phyloP scores from a whole-genome alignment of 2,113 vertebrate species.

The Cottus gobio region DNA sequence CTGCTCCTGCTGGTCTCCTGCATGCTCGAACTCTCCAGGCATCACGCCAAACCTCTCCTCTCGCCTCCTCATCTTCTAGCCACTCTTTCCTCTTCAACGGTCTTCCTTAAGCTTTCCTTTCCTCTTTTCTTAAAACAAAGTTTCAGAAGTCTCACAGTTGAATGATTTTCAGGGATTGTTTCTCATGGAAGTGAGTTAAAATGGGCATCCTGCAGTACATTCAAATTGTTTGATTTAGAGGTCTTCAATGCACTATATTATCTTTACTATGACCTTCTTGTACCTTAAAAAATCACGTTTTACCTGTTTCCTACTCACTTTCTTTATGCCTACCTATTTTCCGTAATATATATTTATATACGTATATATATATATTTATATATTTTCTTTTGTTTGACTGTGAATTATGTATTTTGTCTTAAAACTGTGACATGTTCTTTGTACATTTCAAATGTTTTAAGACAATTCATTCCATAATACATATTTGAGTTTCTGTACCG shows the following conservation, averaged over 20 bases:
- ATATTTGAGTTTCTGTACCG: background rate
- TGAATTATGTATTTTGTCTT: background rate
- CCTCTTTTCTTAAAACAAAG: background rate
- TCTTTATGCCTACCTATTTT: background rate
- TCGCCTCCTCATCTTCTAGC: constrained; percentile 51
- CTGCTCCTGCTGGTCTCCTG: constrained; percentile 61
- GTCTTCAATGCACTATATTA: too few relatives aligned
- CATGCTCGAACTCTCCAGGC: constrained; percentile 63
- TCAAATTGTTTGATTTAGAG: background rate
- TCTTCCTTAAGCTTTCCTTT: constrained; percentile 6
- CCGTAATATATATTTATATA: background rate
- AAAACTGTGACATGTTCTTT: background rate
- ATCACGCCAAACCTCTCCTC: constrained; percentile 55
- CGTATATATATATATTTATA: too few relatives aligned
- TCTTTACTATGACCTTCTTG: background rate
- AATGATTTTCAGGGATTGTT: background rate
- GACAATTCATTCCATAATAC: background rate
- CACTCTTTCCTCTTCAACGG: constrained; percentile 11
- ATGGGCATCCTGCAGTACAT: background rate
- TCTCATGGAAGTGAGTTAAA: background rate
- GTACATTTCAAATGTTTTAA: background rate
- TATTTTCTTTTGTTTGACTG: background rate
- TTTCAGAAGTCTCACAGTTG: constrained; percentile 8
- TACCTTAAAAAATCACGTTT: background rate
- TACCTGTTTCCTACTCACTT: background rate